Evolutionary conservation across 2,113 vertebrate genomes (phyloP).

Genomic region (human (Homo sapiens)): DNA sequence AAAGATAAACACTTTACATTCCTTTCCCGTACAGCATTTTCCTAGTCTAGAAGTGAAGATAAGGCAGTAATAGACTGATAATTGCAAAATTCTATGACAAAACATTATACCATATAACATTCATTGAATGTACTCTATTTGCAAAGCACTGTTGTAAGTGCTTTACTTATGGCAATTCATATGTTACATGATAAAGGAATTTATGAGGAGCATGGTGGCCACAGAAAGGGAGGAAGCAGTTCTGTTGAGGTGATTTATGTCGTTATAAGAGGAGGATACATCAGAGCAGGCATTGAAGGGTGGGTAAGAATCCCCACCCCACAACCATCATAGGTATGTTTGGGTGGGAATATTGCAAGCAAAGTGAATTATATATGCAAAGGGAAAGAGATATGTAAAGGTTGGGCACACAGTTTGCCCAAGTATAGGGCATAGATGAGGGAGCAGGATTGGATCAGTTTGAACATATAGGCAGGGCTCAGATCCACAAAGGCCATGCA

Average conservation of each 20-base stretch:
- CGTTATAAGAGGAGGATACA: not conserved
- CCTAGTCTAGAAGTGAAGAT: not conserved
- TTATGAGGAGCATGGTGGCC: accelerated
- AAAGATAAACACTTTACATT: not conserved
- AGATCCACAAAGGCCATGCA: not conserved
- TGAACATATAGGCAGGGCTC: not conserved
- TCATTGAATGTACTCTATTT: not conserved
- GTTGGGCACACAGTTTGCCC: not conserved
- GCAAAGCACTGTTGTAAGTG: not conserved
- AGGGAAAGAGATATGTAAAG: not conserved
- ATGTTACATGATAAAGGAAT: not conserved
- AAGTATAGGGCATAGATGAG: not conserved
- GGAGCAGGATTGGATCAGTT: not conserved
- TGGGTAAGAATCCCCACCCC: not conserved
- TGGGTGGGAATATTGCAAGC: not conserved
- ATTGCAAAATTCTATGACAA: conserved; percentile 11
- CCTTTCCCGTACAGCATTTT: not conserved
- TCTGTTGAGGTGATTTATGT: not conserved
- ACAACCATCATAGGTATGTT: not conserved
- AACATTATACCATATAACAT: not conserved
- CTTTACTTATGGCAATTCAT: not conserved
- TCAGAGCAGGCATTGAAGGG: not conserved
- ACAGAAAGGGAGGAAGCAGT: not conserved
- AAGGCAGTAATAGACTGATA: not conserved
- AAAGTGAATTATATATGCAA: not conserved